Base-by-base conservation (phyloP, 2,888 invertebrate genomes). In the Drosophila hamatofila region DNA sequence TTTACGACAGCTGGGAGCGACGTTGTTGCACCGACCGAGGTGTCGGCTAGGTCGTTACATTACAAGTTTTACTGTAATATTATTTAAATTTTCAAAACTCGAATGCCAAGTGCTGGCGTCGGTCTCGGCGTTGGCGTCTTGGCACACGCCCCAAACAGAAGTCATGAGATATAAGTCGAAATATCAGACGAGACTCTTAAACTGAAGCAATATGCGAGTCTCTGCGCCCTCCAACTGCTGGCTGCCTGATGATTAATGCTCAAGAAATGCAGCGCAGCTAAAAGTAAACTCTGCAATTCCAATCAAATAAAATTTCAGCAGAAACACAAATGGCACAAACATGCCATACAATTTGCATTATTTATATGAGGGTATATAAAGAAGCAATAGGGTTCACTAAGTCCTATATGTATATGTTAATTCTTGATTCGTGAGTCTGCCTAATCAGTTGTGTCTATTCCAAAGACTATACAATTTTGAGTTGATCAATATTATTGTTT, bases 1-100 rank as follows among this genome's bases (percentile, higher is more conserved):
- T 84, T 85, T 67, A 82, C 70, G 83, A 84, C 80, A 70, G 79
- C 72, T 73, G 79, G 33, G 56, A 49, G 46, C 57, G 66, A 62
- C 63, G 72, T 46, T 60, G 74, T 60, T 66, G 70, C 81, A 60
- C 12, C 7, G 12, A 25, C 16, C 23, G 46, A 82, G 78, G 83
- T 85, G 86, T 83, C 55, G 66, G 59, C 68, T 72, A 67, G 67
- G 74, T 81, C 79, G 66, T 74, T 63, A 72, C 68, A 73, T 76
- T 79, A 81, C 73, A 81, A 59, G 76, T 64, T 69, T 72, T 68
- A 72, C 81, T 78, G 78, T 71, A 62, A 63, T 71, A 70, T 55
- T 76, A 78, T 85, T 78, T 46, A 72, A 84, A 80, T 80, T 78
- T 73, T 51, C 11, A 16, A 61, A 67, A 68, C 46, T 67, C 62